phyloP scores from a whole-genome alignment of 2,797 vertebrate species.

The Phoxinus dragarum region DNA sequence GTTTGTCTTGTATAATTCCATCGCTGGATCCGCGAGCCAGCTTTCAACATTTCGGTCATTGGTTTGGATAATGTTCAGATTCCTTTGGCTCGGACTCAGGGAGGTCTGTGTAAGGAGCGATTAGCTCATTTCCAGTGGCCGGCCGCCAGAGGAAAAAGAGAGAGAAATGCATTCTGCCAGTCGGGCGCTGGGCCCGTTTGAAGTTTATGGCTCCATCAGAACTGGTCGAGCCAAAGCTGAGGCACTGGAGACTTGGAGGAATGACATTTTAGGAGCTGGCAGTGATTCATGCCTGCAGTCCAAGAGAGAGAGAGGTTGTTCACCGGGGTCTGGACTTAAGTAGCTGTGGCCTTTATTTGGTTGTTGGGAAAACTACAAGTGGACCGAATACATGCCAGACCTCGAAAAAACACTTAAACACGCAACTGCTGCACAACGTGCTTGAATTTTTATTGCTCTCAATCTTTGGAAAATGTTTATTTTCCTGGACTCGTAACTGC shows the following conservation, averaged over 20 bases:
- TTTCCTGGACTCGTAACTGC: conserved; percentile 53
- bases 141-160: conserved; percentile 50
- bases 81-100: conserved; percentile 60
- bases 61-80: conserved; percentile 62
- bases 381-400: conserved; percentile 55
- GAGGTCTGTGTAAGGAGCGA: conserved; percentile 61
- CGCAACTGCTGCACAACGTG: conserved; percentile 45
- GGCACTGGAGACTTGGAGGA: conserved; percentile 55
- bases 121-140: conserved; percentile 61
- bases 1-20: conserved; percentile 45
- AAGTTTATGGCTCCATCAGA: conserved; percentile 62
- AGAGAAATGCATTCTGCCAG: conserved; percentile 45
- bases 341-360: conserved; percentile 64
- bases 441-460: conserved; percentile 58
- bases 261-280: conserved; percentile 63
- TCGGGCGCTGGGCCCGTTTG: conserved; percentile 60
- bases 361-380: conserved; percentile 57
- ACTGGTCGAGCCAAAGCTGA: conserved; percentile 54
- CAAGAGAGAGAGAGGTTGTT: conserved; percentile 50
- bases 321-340: conserved; percentile 53
- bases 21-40: conserved; percentile 33
- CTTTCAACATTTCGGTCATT: conserved; percentile 58
- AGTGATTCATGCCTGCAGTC: conserved; percentile 51
- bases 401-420: conserved; percentile 59
- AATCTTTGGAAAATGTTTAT: conserved; percentile 60